phyloP scores from a whole-genome alignment of 2,113 vertebrate species.

The Thalassarche chlororhynchos region DNA sequence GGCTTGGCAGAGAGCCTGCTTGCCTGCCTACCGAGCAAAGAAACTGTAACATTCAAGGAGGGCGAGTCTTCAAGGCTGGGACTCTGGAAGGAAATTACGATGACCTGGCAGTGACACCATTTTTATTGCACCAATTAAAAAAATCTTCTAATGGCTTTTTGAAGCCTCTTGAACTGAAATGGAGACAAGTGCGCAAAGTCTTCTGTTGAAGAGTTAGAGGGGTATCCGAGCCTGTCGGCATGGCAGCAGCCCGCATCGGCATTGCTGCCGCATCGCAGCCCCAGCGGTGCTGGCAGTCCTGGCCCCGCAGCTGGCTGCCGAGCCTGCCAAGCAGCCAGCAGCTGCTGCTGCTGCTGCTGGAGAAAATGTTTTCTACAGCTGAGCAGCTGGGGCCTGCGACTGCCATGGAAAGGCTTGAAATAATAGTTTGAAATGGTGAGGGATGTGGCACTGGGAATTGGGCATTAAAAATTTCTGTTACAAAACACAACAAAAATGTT shows the following conservation, averaged over 20 bases:
- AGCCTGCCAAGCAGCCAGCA: background rate
- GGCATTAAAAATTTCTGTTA: background rate
- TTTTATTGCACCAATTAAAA: background rate
- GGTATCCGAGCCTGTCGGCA: rapidly evolving
- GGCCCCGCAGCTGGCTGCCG: background rate
- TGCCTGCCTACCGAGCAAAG: background rate
- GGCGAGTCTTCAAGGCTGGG: background rate
- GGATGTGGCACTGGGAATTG: background rate
- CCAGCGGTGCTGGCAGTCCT: background rate
- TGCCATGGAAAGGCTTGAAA: background rate
- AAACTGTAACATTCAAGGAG: background rate
- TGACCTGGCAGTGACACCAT: background rate
- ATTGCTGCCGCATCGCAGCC: background rate
- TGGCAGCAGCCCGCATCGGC: background rate
- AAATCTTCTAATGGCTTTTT: background rate
- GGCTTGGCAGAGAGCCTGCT: background rate
- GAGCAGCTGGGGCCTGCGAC: background rate
- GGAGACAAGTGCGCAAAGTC: background rate
- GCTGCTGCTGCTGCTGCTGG: background rate
- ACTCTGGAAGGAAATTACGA: background rate
- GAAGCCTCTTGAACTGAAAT: background rate
- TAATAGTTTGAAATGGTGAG: background rate
- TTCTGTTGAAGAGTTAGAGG: background rate
- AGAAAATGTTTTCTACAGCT: constrained; percentile 8
- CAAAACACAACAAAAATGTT: background rate